These are phyloP conservation scores for Scrobipalpa costella DNA, from an alignment of 2,888 invertebrate species.

Conservation along the genomic window DNA sequence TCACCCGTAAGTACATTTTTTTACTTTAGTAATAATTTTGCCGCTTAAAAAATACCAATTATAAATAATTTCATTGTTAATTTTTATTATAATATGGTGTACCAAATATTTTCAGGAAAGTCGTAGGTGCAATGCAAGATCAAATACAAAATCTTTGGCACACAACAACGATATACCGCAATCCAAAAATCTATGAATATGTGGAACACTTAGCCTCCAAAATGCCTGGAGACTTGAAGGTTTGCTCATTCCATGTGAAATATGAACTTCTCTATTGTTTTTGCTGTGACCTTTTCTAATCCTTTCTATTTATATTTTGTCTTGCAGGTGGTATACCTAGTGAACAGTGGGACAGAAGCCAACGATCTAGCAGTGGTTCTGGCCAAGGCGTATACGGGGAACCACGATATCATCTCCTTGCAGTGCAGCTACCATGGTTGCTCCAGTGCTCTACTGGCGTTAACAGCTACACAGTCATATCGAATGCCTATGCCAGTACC, in stretches of 20 bases:
- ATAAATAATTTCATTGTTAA: too few relatives aligned
- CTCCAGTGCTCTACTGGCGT: slow-evolving; percentile 90
- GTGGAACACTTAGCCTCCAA: slow-evolving; percentile 89
- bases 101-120: slow-evolving; percentile 85
- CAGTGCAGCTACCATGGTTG: slow-evolving; percentile 96
- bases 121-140: slow-evolving; percentile 87
- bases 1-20: slow-evolving; percentile 89
- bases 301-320: not conserved
- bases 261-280: not conserved
- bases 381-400: slow-evolving; percentile 92
- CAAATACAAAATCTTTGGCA: slow-evolving; percentile 94
- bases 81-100: too few relatives aligned
- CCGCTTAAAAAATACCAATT: too few relatives aligned
- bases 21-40: not conserved
- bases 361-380: slow-evolving; percentile 96
- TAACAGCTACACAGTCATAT: slow-evolving; percentile 90
- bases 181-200: slow-evolving; percentile 95
- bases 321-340: slow-evolving; percentile 91
- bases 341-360: slow-evolving; percentile 98
- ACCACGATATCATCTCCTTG: slow-evolving; percentile 91
- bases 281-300: not conserved
- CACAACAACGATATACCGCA: slow-evolving; percentile 94
- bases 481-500: slow-evolving; percentile 87
- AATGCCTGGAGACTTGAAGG: slow-evolving; percentile 93
- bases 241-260: slow-evolving; percentile 44